These are phyloP conservation scores for Platycheirus albimanus DNA, from an alignment of 2,888 invertebrate species.

Conservation along the genomic window DNA sequence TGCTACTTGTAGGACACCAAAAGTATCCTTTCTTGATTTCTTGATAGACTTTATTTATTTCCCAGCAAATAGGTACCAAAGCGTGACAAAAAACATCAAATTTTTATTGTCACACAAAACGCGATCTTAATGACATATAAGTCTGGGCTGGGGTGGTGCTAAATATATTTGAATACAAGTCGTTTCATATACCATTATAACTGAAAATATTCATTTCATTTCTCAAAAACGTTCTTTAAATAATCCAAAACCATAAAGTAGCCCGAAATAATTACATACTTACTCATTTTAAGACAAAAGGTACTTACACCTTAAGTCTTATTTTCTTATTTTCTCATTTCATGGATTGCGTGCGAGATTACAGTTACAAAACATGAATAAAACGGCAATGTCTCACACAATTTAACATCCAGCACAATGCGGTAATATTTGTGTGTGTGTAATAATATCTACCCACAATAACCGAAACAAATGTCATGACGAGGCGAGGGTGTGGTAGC, in stretches of 20 bases:
- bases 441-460: conserved; percentile 14
- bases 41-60: no score
- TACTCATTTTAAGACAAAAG: conserved; percentile 6
- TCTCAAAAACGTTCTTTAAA: conserved; percentile 15
- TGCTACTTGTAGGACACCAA: no score
- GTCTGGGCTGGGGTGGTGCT: not conserved
- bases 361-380: conserved; percentile 43
- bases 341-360: conserved; percentile 57
- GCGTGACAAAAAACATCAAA: conserved; percentile 17
- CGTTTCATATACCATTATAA: no score
- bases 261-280: conserved; percentile 41
- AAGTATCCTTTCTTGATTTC: no score
- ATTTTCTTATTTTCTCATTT: conserved; percentile 21
- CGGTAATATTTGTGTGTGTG: conserved; percentile 37
- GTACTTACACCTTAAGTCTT: conserved; percentile 24
- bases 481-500: conserved; percentile 40
- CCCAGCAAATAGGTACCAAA: no score
- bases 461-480: conserved; percentile 34
- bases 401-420: conserved; percentile 49
- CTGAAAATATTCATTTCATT: not conserved
- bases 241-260: conserved; percentile 11
- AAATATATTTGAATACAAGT: conserved; percentile 9
- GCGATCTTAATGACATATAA: conserved; percentile 7
- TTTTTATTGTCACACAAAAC: not conserved
- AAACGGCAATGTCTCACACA: conserved; percentile 56